Base-by-base conservation (phyloP, 2,888 invertebrate species). In the Hartigia nigra region DNA sequence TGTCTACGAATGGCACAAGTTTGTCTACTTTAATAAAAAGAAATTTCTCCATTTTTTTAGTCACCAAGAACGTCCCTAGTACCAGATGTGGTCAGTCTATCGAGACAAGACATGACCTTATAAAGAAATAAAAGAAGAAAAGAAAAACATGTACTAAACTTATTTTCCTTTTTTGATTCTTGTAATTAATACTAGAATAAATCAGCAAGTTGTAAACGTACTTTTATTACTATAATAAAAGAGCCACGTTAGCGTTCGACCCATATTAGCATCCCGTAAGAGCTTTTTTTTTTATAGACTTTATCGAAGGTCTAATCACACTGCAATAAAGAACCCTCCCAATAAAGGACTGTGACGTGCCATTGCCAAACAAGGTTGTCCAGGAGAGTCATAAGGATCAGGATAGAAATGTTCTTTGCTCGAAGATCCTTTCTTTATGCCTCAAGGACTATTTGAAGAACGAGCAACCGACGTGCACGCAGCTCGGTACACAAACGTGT, bases 381-480 rank as follows among this genome's bases (percentile, higher is more conserved):
- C 23, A 55, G 55, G 55, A 9, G 55, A 55, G 23, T 9, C 55
- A 23, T 55, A 55, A 55, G 55, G 55, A 55, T 55, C 55, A 55
- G 23, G 55, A 55, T 23, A 23, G 55, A 55, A 55, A 55, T 55
- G 55, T 55, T 55, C 55, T 55, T 55, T 2, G 55, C 55, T 55
- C 55, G 32, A 72, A 31, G 32, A 72, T 72, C 31, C 72, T 72
- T 72, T 72, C 72, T 31, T 72, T 32, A 12, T 72, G 31, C 72
- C 55, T 72, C 72, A 72, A 72, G 72, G 31, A 32, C 72, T 34
- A 34, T 34, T 34, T 34, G 72, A 72, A 72, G 72, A 34, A 72
- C 72, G 72, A 31, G n/a, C 31, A 14, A 31, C 12, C 32, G 32
- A 31, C 72, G 72, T 72, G 32, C 34, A 72, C 72, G 72, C 32